Conservation (phyloP, 2,888 invertebrate species). For the Cephus sareptanus region DNA sequence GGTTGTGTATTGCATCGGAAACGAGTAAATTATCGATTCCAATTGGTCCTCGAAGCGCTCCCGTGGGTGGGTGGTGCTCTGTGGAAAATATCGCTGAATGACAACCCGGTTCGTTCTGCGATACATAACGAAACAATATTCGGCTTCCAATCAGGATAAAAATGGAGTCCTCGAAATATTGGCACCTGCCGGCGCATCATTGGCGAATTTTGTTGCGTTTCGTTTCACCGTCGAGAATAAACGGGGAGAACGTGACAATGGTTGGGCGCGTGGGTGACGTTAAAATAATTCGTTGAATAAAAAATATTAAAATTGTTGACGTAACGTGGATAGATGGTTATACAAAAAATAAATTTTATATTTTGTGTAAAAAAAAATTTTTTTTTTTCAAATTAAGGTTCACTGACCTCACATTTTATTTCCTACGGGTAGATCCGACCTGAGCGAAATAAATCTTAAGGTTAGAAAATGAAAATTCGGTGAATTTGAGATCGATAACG, state of each 20-base stretch:
- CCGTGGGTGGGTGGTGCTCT: neutral
- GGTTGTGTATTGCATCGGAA: neutral
- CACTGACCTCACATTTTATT: neutral
- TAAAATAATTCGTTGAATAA: neutral
- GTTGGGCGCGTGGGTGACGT: neutral
- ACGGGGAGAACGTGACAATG: neutral
- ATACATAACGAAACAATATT: neutral
- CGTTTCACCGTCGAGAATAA: neutral
- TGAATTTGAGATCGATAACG: neutral
- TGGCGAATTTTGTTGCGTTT: neutral
- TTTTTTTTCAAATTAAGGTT: neutral
- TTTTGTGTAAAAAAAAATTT: no score
- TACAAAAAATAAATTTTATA: no score
- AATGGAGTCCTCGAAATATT: neutral
- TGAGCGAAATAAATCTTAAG: neutral
- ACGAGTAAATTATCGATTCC: neutral
- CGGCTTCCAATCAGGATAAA: neutral
- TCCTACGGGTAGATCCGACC: neutral
- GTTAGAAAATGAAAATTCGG: neutral
- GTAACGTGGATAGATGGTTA: neutral
- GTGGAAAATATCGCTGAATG: neutral
- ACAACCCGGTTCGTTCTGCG: neutral
- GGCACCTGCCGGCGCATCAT: neutral
- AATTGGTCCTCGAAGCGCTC: neutral
- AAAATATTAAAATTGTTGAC: neutral